Conservation (phyloP, 2,797 vertebrate genomes). For the Geotrypetes seraphini region DNA sequence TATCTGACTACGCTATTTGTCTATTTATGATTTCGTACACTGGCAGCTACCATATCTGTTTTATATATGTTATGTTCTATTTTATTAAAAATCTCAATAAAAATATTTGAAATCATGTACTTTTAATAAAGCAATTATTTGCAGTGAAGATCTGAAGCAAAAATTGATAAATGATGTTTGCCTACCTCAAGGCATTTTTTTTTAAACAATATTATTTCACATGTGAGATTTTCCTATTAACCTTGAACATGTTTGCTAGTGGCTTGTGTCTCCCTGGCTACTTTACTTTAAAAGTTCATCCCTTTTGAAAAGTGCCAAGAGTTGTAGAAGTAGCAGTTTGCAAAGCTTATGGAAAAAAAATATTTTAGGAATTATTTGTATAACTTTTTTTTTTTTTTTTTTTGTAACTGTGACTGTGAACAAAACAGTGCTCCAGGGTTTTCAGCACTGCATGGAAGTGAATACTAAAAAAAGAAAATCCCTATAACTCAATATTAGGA, state of each 20-base stretch:
- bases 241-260: constrained; percentile 19
- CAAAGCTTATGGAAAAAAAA: constrained; percentile 10
- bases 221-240: constrained; percentile 16
- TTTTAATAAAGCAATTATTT: constrained; percentile 7
- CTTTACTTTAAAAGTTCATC: constrained; percentile 19
- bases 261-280: constrained; percentile 18
- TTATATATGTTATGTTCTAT: no score
- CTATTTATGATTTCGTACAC: no score
- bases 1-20: no score
- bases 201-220: not conserved
- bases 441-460: no score
- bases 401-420: not conserved
- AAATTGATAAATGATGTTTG: constrained; percentile 11
- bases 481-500: no score
- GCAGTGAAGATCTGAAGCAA: no score
- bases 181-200: constrained; percentile 6
- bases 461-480: no score
- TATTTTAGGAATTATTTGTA: constrained; percentile 10
- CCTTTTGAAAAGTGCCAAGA: constrained; percentile 11
- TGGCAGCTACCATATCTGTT: no score
- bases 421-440: no score
- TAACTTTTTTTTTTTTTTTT: constrained; percentile 7
- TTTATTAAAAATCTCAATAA: no score
- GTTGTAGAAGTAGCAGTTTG: constrained; percentile 14
- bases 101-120: no score